A percentile compares a stretch with the other conserved stretches of the same genome.
phyloP scores from a whole-genome alignment of 2,888 invertebrate species.

The Drosophila anomelani region DNA sequence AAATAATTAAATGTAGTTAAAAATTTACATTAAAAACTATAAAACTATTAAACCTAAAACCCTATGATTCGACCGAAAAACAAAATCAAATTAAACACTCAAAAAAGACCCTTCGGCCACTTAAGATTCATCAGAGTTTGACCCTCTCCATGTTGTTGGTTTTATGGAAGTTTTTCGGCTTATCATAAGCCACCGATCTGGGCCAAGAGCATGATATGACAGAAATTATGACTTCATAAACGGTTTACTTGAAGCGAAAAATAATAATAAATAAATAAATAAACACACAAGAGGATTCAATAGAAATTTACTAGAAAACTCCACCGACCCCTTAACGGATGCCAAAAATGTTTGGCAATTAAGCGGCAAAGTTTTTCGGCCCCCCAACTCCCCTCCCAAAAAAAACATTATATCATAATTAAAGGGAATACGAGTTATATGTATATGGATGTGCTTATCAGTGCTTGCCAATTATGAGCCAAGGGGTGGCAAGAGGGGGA shows the following conservation, averaged over 20 bases:
- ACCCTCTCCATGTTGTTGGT: slow-evolving; percentile 32
- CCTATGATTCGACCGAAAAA: slow-evolving; percentile 21
- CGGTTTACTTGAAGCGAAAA: slow-evolving; percentile 31
- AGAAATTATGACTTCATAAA: slow-evolving; percentile 78
- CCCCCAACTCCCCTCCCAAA: neutral
- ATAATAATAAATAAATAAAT: slow-evolving; percentile 17
- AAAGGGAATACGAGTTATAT: slow-evolving; percentile 28
- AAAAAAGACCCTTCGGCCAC: slow-evolving; percentile 34
- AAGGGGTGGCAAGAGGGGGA: slow-evolving; percentile 11
- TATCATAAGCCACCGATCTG: slow-evolving; percentile 68
- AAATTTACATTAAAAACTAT: neutral
- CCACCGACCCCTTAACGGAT: neutral
- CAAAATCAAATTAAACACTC: slow-evolving; percentile 42
- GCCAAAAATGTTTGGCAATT: slow-evolving; percentile 46
- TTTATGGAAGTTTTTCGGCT: slow-evolving; percentile 43
- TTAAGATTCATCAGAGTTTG: slow-evolving; percentile 46
- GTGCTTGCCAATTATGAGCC: slow-evolving; percentile 76
- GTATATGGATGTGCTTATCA: slow-evolving; percentile 56
- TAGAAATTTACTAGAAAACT: slow-evolving; percentile 37
- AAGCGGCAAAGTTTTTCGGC: slow-evolving; percentile 33
- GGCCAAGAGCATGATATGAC: slow-evolving; percentile 66
- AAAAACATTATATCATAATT: slow-evolving; percentile 72
- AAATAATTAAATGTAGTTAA: neutral
- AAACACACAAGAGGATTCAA: slow-evolving; percentile 34
- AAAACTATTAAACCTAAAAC: slow-evolving; percentile 16